Conservation (phyloP, 2,113 vertebrate genomes). For the Rana temporaria region DNA sequence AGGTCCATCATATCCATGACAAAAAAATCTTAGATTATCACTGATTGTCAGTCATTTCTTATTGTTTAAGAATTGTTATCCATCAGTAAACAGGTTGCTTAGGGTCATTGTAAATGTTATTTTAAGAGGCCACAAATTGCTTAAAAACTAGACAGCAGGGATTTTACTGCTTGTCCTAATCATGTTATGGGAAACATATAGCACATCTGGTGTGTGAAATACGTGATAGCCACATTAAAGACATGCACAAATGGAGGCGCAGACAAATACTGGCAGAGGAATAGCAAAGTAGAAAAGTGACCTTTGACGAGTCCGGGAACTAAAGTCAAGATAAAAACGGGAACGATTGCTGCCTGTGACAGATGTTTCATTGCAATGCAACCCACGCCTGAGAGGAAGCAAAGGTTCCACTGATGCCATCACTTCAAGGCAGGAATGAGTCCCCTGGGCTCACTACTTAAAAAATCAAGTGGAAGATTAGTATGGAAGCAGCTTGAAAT, state of each 20-base stretch:
- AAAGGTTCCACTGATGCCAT: constrained; percentile 50
- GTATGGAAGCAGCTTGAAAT: constrained; percentile 47
- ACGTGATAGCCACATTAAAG: constrained; percentile 22
- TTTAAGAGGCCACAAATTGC: neutral
- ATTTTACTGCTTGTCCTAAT: neutral
- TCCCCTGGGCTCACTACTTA: constrained; percentile 46
- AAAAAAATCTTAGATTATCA: no score
- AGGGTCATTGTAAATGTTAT: neutral
- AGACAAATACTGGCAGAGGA: constrained; percentile 23
- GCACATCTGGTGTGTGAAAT: neutral
- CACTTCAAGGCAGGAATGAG: constrained; percentile 42
- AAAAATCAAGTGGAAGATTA: constrained; percentile 55
- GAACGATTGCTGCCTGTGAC: constrained; percentile 39
- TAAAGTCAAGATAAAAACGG: constrained; percentile 47
- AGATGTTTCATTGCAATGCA: constrained; percentile 54
- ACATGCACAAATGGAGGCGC: constrained; percentile 21
- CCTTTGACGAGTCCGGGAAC: constrained; percentile 46
- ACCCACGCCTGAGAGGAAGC: constrained; percentile 20
- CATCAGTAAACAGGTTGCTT: neutral
- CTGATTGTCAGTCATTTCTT: no score
- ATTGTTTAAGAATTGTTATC: neutral
- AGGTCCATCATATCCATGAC: no score
- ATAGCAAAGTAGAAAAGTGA: constrained; percentile 25
- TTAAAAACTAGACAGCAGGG: neutral
- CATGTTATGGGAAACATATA: neutral